Evolutionary conservation across 2,888 invertebrate genomes (phyloP).

Genomic region (Dynastes maya): DNA sequence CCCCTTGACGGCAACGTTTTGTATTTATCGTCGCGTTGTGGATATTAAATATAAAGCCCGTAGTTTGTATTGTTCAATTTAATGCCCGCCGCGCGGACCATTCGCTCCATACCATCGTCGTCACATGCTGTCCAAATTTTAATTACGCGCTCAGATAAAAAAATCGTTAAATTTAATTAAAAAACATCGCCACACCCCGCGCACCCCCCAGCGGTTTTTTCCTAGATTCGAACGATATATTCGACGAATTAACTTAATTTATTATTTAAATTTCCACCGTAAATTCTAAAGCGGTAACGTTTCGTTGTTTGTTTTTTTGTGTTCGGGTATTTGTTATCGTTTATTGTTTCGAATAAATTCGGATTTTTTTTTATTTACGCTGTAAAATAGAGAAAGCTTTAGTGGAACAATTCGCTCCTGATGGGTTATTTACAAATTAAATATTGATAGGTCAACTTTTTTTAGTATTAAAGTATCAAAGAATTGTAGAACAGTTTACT

Average conservation of each 20-base stretch:
- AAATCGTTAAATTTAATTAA: slow-evolving; percentile 44
- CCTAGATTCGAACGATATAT: slow-evolving; percentile 13
- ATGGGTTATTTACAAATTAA: too few species aligned
- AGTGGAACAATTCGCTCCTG: too few species aligned
- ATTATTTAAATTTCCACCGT: slow-evolving; percentile 39
- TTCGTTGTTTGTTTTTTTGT: slow-evolving; percentile 12
- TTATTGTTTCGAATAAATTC: too few species aligned
- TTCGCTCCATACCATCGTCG: neutral
- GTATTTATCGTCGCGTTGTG: slow-evolving; percentile 8
- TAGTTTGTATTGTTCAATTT: slow-evolving; percentile 20
- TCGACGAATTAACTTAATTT: slow-evolving; percentile 39
- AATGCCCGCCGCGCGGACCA: neutral
- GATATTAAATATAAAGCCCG: neutral
- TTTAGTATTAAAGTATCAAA: too few species aligned
- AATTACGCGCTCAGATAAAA: slow-evolving; percentile 37
- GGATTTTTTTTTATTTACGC: too few species aligned
- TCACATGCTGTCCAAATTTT: slow-evolving; percentile 31
- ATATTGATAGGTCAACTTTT: too few species aligned
- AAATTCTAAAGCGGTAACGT: slow-evolving; percentile 5
- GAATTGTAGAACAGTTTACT: too few species aligned
- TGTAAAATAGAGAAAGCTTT: neutral
- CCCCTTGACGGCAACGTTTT: neutral
- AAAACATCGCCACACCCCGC: slow-evolving; percentile 13
- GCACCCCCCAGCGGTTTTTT: slow-evolving; percentile 7
- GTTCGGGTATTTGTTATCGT: too few species aligned